Evolutionary conservation across 2,113 vertebrate genomes (phyloP).

Genomic region (Epinephelus fuscoguttatus): DNA sequence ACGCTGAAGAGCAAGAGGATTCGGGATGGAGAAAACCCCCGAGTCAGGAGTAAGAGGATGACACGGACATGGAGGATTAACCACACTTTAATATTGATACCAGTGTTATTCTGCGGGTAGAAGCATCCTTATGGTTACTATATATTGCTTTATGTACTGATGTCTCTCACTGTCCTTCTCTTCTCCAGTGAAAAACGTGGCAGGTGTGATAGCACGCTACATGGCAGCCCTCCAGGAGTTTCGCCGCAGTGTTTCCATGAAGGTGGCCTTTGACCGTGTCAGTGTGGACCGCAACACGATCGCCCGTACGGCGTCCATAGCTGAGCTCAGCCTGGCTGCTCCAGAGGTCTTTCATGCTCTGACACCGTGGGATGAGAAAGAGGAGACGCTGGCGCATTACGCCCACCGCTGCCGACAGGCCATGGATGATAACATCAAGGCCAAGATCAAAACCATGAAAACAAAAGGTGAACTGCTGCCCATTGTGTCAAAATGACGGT

Average conservation of each 20-base stretch:
- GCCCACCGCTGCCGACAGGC: slow-evolving; percentile 76
- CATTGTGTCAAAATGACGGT: slow-evolving; percentile 63
- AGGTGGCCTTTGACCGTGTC: slow-evolving; percentile 77
- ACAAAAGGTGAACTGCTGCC: slow-evolving; percentile 77
- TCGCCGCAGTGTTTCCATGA: slow-evolving; percentile 77
- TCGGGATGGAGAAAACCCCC: slow-evolving; percentile 75
- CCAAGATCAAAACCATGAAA: slow-evolving; percentile 80
- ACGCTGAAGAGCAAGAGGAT: slow-evolving; percentile 71
- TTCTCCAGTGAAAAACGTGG: slow-evolving; percentile 78
- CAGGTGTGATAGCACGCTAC: slow-evolving; percentile 77
- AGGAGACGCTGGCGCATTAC: slow-evolving; percentile 79
- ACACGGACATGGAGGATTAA: background rate
- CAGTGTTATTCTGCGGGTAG: background rate
- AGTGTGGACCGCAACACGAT: slow-evolving; percentile 81
- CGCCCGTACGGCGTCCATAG: slow-evolving; percentile 77
- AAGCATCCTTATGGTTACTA: no score
- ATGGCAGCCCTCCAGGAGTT: slow-evolving; percentile 78
- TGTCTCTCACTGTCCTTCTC: background rate
- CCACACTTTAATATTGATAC: background rate
- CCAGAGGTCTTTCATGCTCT: slow-evolving; percentile 76
- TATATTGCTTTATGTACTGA: background rate
- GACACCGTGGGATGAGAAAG: slow-evolving; percentile 78
- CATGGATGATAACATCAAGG: slow-evolving; percentile 79
- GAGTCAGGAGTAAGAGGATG: slow-evolving; percentile 73
- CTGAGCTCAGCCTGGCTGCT: slow-evolving; percentile 75